Evolutionary conservation across 2,888 invertebrate species (phyloP).

Genomic region (Stomorhina lunata): DNA sequence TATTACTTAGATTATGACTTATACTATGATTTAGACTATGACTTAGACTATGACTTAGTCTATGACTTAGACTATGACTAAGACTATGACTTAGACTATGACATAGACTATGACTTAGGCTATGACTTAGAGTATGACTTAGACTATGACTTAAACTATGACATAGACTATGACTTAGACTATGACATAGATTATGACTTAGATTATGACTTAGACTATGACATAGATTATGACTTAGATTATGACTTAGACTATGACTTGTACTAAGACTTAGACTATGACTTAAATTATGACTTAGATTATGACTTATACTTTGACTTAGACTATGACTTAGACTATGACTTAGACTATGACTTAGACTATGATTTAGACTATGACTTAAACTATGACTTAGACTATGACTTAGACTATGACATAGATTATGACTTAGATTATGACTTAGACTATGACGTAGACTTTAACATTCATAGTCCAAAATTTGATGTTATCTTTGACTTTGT

Average conservation of each 20-base stretch:
- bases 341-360: neutral
- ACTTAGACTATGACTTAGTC: neutral
- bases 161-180: neutral
- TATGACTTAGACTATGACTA: neutral
- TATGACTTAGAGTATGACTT: neutral
- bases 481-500: neutral
- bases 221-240: neutral
- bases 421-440: neutral
- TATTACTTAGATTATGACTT: neutral
- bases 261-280: too few species aligned
- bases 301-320: neutral
- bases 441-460: neutral
- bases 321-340: too few species aligned
- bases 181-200: neutral
- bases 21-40: too few species aligned
- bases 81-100: too few species aligned
- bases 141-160: too few species aligned
- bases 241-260: neutral
- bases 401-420: neutral
- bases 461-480: too few species aligned
- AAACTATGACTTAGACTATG: too few species aligned
- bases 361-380: neutral
- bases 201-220: too few species aligned
- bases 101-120: neutral
- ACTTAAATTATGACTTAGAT: neutral